Percentiles rank a stretch among this genome's conserved stretches.
Conservation (phyloP, 2,888 invertebrate species). For the Apotomis turbidana region DNA sequence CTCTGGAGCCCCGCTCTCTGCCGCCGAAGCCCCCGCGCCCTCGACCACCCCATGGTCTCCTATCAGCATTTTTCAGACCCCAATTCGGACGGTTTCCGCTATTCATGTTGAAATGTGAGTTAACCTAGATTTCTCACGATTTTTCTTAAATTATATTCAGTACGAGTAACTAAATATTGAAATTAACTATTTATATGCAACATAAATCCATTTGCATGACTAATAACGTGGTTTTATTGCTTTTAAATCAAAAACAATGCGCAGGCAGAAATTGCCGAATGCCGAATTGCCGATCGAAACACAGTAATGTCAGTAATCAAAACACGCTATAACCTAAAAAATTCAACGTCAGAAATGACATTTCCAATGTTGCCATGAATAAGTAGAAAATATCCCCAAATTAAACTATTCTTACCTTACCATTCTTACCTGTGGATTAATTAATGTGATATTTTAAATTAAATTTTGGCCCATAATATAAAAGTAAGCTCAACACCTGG, state of each 20-base stretch:
- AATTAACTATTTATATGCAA: background rate
- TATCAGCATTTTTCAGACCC: slow-evolving; percentile 36
- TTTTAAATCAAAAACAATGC: background rate
- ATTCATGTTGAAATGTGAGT: slow-evolving; percentile 17
- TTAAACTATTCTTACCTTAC: no score
- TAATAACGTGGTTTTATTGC: background rate
- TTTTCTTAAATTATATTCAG: background rate
- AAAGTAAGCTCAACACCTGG: no score
- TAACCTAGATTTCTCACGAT: slow-evolving; percentile 23
- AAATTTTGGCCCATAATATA: no score
- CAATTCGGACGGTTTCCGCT: slow-evolving; percentile 35
- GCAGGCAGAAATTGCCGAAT: background rate
- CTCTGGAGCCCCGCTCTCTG: slow-evolving; percentile 47
- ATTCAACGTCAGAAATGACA: slow-evolving; percentile 14
- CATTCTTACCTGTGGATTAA: no score
- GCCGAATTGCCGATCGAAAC: slow-evolving; percentile 5
- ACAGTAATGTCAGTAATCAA: background rate
- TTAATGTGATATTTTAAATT: no score
- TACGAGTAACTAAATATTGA: background rate
- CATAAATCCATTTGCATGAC: background rate
- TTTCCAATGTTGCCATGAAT: background rate
- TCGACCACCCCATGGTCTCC: slow-evolving; percentile 21
- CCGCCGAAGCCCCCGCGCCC: slow-evolving; percentile 36
- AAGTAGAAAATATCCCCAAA: background rate
- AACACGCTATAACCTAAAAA: slow-evolving; percentile 16